A percentile compares a stretch with the other conserved stretches of the same genome.
Evolutionary conservation across 2,888 invertebrate genomes (phyloP).

Genomic region (Frankliniella intonsa): DNA sequence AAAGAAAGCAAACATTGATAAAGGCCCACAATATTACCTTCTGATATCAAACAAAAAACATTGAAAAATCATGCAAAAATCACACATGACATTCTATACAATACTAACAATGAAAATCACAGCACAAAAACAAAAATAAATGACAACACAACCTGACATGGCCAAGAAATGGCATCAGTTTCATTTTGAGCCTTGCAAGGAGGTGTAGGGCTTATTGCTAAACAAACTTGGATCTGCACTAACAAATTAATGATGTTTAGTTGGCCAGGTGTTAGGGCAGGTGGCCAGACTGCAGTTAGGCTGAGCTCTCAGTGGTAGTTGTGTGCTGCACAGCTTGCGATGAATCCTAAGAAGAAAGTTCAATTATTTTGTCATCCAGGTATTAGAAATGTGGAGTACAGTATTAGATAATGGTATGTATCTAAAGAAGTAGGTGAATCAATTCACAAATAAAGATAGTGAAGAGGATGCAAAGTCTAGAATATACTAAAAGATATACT

Average conservation of each 20-base stretch:
- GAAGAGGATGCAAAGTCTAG: too few species aligned
- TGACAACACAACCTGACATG: constrained; percentile 22
- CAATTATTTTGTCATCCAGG: neutral
- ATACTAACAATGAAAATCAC: constrained; percentile 13
- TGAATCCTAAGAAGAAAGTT: constrained; percentile 45
- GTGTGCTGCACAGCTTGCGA: constrained; percentile 58
- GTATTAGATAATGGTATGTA: neutral
- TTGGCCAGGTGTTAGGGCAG: constrained; percentile 24
- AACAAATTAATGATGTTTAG: constrained; percentile 25
- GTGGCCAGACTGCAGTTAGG: constrained; percentile 44
- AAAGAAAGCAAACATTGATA: constrained; percentile 9
- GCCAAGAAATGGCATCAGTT: constrained; percentile 31
- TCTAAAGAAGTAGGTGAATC: neutral
- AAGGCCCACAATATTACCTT: constrained; percentile 18
- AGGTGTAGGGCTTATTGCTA: constrained; percentile 24
- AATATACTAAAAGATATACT: neutral
- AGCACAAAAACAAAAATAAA: constrained; percentile 22
- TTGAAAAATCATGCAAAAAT: constrained; percentile 1
- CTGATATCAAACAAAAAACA: neutral
- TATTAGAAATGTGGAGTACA: too few species aligned
- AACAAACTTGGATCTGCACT: constrained; percentile 26
- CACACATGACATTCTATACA: constrained; percentile 7
- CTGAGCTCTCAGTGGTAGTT: constrained; percentile 55
- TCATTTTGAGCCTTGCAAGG: constrained; percentile 37
- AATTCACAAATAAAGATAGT: too few species aligned